These are phyloP conservation scores for Sorex fumeus DNA, from an alignment of 2,113 vertebrate genomes.

Conservation along the genomic window DNA sequence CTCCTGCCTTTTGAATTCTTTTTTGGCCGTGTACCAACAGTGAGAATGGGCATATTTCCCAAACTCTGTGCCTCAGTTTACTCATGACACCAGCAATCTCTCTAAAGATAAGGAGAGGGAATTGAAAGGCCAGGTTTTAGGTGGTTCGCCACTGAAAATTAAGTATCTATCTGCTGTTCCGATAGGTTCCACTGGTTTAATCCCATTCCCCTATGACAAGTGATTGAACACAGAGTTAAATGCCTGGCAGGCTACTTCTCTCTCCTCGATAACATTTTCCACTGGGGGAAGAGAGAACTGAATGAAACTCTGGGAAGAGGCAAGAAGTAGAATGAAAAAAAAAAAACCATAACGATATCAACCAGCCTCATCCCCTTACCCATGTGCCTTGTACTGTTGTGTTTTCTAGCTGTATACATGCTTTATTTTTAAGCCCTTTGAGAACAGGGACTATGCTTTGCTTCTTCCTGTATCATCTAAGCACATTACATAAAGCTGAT, in stretches of 20 bases:
- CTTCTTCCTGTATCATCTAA: constrained; percentile 8
- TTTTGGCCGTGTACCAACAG: too few relatives aligned
- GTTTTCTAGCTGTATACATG: not conserved
- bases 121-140: not conserved
- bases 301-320: not conserved
- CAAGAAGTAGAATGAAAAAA: not conserved
- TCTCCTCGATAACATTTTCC: not conserved
- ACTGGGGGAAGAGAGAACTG: not conserved
- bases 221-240: too few relatives aligned
- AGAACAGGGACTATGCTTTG: not conserved
- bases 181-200: not conserved
- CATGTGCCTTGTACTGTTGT: not conserved
- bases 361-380: not conserved
- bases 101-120: not conserved
- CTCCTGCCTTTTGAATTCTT: too few relatives aligned
- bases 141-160: not conserved
- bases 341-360: not conserved
- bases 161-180: not conserved
- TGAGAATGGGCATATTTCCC: not conserved
- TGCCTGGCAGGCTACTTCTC: too few relatives aligned
- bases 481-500: not conserved
- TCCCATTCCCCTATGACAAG: not conserved
- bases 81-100: not conserved
- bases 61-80: not conserved
- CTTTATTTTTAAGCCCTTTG: constrained; percentile 27